phyloP scores from a whole-genome alignment of 2,797 vertebrate genomes.

The Melopsittacus undulatus region DNA sequence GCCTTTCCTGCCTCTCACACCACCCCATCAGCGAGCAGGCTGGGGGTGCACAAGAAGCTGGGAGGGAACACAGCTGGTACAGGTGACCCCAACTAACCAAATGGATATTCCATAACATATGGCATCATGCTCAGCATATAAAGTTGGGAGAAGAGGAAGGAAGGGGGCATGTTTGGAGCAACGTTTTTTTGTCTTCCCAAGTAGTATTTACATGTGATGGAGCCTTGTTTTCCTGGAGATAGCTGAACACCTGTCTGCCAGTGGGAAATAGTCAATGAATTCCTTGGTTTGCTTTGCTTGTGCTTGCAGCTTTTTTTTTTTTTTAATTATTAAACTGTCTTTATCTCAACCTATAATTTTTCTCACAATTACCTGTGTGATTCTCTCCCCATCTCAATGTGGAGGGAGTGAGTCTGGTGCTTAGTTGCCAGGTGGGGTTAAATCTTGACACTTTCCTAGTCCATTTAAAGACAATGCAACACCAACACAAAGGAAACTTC shows the following conservation, averaged over 20 bases:
- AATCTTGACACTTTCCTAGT: neutral
- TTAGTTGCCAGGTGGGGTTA: neutral
- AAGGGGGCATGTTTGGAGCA: neutral
- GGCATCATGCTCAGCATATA: neutral
- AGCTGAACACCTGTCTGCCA: neutral
- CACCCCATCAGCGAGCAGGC: fast-evolving
- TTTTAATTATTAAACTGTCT: neutral
- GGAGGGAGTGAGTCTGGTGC: fast-evolving
- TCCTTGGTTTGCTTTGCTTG: neutral
- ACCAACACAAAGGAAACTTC: conserved; percentile 26
- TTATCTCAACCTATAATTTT: neutral
- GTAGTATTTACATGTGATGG: no score
- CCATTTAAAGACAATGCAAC: conserved; percentile 26
- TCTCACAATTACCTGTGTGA: neutral
- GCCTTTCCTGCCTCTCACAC: neutral
- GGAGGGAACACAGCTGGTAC: neutral
- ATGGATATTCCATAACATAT: neutral
- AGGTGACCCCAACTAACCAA: neutral
- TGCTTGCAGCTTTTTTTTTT: neutral
- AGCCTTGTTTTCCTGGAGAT: neutral
- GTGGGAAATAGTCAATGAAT: neutral
- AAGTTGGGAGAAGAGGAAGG: neutral
- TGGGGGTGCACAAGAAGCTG: neutral
- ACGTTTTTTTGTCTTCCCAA: neutral
- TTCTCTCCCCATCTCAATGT: neutral